These are phyloP conservation scores for human DNA, from an alignment of 2,113 vertebrate genomes.

Conservation along the genomic window GRCh38 chr14:20593501-20594000, in stretches of 20 bases:
- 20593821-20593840: not conserved
- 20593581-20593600: not conserved
- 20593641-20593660: not conserved
- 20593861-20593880: not conserved
- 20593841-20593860: not conserved
- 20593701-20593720: not conserved
- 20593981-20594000: not conserved
- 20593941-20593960: not conserved
- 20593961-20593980: not conserved
- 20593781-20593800: not conserved
- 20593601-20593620: not conserved
- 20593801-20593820: not conserved
- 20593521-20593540: not conserved
- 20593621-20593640: not conserved
- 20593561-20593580: not conserved
- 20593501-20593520: too few relatives aligned
- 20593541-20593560: not conserved
- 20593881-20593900: not conserved
- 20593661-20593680: not conserved
- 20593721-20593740: not conserved
- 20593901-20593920: not conserved
- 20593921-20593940: not conserved
- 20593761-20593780: not conserved
- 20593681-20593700: not conserved
- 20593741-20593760: not conserved